Evolutionary conservation across 1,140 invertebrate genomes (phyloP), one percentile per base, ranked within the genome.

Genomic region (Caenorhabditis tropicalis): DNA sequence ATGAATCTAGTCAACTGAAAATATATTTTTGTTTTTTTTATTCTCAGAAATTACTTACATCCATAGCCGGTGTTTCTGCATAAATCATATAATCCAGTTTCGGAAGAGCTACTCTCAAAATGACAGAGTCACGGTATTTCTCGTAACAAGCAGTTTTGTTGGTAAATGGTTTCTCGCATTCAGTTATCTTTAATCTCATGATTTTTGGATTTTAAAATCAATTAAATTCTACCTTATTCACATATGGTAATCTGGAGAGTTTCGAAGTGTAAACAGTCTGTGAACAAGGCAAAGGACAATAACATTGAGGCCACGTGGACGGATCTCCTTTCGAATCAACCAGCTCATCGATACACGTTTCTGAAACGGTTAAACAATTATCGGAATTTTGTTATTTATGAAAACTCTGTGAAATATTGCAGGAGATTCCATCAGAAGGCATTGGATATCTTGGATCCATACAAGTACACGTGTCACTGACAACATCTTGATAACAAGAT

Each of bases 361-460:
- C 85, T 86, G 70, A 49, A 86, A 79, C 49, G 15, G 19, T 58
- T 83, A 33, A 51, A 10, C 27, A 33, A 3, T 27, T 21, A 2
- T 82, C 33, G 2, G 24, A 65, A 10, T 16, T 27, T 7, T 6
- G 7, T 43, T 27, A 27, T 15, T 10, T 29, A 10, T 6, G 9
- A 29, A 83, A 49, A 86, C 85, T 58, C 7, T 85, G 29, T 12
- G 48, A 27, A 16, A 86, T 33, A 70, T 36, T 48, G 21, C 85
- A 86, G 12, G 79, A 58, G 16, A 43, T 24, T 15, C 79, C 85
- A 27, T 65, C 60, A 19, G 29, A 21, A 24, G 48, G 29, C 65
- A 49, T 80, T 0, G 86, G 84, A 33, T 85, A 86, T n/a, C 86
- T 12, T 0, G 86, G 84, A 33, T 86, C 86, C 86, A 86, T 86